A percentile compares a stretch with the other conserved stretches of the same genome.
Conservation (phyloP, 1,140 invertebrate genomes). For the Lepidostoma basale region DNA sequence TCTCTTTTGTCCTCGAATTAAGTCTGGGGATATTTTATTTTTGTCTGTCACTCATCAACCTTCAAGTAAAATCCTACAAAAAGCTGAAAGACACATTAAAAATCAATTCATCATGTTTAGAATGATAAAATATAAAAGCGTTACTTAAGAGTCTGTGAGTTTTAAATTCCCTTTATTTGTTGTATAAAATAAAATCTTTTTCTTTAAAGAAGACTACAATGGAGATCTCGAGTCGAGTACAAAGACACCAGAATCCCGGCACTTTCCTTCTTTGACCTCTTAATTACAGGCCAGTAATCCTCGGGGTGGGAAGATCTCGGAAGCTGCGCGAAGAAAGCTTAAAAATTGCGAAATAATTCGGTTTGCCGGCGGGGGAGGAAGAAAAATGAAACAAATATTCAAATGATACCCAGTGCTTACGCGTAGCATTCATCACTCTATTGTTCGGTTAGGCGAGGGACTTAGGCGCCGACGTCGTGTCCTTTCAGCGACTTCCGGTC, state of each 20-base stretch:
- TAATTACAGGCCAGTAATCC: constrained; percentile 31
- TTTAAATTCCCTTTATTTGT: constrained; percentile 21
- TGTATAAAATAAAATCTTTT: constrained; percentile 18
- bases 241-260: constrained; percentile 6
- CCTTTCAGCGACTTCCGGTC: constrained; percentile 32
- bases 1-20: no score
- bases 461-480: constrained; percentile 28
- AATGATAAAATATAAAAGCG: background rate
- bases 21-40: no score
- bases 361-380: constrained; percentile 23
- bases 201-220: constrained; percentile 10
- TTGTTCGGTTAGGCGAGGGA: constrained; percentile 26
- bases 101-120: background rate
- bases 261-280: constrained; percentile 22
- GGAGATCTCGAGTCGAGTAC: background rate
- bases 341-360: constrained; percentile 41
- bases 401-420: constrained; percentile 28
- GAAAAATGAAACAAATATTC: constrained; percentile 45
- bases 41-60: no score
- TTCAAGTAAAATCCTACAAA: no score
- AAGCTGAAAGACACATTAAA: background rate
- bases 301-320: constrained; percentile 20
- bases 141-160: background rate
- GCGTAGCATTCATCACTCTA: constrained; percentile 39
- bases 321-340: constrained; percentile 36